Conservation (phyloP, 2,113 vertebrate genomes). For the Hippolais icterina region DNA sequence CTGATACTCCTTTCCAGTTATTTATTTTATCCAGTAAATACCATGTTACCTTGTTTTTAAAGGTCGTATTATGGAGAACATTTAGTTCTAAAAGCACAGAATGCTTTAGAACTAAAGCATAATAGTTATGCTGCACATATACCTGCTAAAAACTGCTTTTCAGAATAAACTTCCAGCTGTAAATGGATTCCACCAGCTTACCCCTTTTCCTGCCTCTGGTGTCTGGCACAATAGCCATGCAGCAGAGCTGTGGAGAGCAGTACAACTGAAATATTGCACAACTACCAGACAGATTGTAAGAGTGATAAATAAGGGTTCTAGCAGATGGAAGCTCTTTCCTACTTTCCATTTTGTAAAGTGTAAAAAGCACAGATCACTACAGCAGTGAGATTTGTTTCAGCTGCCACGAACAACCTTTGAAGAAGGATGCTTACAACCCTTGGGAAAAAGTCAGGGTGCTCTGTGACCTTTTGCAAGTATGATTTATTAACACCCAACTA, state of each 20-base stretch:
- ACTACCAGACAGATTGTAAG: background rate
- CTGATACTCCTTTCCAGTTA: background rate
- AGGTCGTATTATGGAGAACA: background rate
- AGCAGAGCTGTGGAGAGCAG: background rate
- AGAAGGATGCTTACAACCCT: background rate
- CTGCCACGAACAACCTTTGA: background rate
- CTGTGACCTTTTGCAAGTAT: conserved; percentile 16
- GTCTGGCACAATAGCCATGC: background rate
- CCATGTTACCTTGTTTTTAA: background rate
- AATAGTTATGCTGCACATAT: background rate
- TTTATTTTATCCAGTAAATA: background rate
- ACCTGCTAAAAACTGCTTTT: background rate
- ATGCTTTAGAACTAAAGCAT: no score
- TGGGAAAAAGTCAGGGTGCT: conserved; percentile 17
- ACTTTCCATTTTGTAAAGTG: background rate
- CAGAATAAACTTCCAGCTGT: background rate
- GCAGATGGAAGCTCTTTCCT: background rate
- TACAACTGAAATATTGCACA: background rate
- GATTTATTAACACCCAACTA: conserved; percentile 59
- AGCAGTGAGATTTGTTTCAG: background rate
- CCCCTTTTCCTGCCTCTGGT: background rate
- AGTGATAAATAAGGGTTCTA: background rate
- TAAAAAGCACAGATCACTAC: background rate
- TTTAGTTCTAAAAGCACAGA: no score
- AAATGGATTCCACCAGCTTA: background rate